These are phyloP conservation scores for Cheilosia urbana DNA, from an alignment of 2,888 invertebrate species.

Conservation along the genomic window DNA sequence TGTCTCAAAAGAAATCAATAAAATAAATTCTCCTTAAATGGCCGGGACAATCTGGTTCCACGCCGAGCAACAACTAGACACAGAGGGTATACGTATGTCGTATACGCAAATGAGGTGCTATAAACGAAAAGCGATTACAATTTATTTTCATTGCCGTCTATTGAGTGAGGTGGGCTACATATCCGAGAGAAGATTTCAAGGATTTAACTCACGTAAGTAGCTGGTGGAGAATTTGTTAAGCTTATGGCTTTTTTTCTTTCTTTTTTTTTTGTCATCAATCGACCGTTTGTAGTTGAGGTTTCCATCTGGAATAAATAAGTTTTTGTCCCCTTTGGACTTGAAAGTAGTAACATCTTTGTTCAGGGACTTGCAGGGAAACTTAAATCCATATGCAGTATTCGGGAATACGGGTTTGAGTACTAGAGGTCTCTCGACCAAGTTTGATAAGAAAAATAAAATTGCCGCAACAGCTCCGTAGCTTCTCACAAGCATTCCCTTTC, in stretches of 20 bases:
- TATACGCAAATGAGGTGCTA: conserved; percentile 73
- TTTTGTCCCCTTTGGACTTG: background rate
- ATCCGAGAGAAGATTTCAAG: conserved; percentile 39
- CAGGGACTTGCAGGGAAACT: background rate
- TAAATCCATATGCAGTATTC: no score
- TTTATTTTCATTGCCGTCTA: conserved; percentile 71
- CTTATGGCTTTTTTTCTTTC: background rate
- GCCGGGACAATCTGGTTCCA: conserved; percentile 56
- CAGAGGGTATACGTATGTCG: background rate
- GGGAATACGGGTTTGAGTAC: no score
- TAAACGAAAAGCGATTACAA: conserved; percentile 74
- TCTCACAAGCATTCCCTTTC: no score
- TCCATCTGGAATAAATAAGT: background rate
- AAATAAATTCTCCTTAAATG: conserved; percentile 67
- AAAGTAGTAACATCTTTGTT: background rate
- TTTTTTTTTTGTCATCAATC: background rate
- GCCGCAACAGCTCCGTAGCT: no score
- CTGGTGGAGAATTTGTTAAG: conserved; percentile 44
- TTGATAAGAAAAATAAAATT: no score
- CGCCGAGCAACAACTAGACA: conserved; percentile 1
- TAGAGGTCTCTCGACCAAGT: no score
- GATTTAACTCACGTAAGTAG: conserved; percentile 67
- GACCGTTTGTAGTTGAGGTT: background rate
- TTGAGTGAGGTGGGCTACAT: conserved; percentile 48
- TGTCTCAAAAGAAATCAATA: conserved; percentile 66